These are phyloP conservation scores for Cosmopolites sordidus DNA, from an alignment of 2,888 invertebrate species.

Conservation along the genomic window DNA sequence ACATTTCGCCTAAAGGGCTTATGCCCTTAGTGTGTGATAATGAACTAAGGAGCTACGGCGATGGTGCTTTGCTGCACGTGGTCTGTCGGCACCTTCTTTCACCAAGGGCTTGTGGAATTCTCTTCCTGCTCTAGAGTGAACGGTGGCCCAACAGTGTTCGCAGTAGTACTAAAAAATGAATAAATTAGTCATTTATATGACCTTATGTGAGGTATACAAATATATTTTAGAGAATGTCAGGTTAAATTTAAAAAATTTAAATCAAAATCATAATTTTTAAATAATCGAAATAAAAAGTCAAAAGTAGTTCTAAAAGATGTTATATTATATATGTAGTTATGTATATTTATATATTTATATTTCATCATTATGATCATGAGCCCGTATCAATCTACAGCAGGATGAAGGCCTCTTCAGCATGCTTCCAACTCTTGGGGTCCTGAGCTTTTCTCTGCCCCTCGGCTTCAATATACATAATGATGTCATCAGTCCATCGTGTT, in stretches of 20 bases:
- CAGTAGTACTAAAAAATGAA: conserved; percentile 93
- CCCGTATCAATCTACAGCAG: too few species aligned
- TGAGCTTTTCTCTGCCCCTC: too few species aligned
- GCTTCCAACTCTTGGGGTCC: too few species aligned
- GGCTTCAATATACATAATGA: too few species aligned
- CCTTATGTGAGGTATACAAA: too few species aligned
- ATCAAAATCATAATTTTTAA: not conserved
- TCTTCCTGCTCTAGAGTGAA: conserved; percentile 93
- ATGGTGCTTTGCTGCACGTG: conserved; percentile 63
- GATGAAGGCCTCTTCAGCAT: too few species aligned
- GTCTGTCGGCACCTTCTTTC: conserved; percentile 97
- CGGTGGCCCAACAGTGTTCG: conserved; percentile 99
- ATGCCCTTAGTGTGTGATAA: conserved; percentile 45
- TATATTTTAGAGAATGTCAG: conserved; percentile 1
- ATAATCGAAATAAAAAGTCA: not conserved
- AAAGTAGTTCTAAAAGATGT: too few species aligned
- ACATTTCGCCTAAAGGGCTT: conserved; percentile 33
- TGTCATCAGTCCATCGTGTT: too few species aligned
- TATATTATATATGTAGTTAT: too few species aligned
- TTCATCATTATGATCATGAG: too few species aligned
- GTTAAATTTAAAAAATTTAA: not conserved
- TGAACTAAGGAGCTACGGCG: conserved; percentile 50
- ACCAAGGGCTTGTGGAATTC: conserved; percentile 99
- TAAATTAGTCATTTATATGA: too few species aligned
- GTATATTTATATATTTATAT: not conserved